Evolutionary conservation across 2,113 vertebrate species (phyloP).

Genomic region (Tachycineta bicolor): DNA sequence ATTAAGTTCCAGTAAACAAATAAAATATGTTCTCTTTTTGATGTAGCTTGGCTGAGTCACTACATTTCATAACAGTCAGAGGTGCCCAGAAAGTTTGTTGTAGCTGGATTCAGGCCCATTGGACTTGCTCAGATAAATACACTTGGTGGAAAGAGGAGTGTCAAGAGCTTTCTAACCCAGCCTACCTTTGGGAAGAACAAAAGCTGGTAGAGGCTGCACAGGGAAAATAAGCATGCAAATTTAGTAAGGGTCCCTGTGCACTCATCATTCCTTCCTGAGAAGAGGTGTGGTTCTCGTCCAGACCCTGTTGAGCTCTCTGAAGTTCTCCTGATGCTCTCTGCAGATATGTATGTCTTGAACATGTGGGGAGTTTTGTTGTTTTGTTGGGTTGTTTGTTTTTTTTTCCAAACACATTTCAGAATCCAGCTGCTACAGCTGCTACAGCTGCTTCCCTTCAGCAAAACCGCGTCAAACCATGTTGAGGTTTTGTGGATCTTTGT

Average conservation of each 20-base stretch:
- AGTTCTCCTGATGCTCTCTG: neutral
- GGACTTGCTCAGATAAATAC: neutral
- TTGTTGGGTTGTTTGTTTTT: rapidly evolving
- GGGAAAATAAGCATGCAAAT: neutral
- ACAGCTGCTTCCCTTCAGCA: neutral
- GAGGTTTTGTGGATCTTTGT: neutral
- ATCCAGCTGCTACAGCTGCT: neutral
- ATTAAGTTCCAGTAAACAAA: neutral
- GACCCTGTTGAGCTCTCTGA: neutral
- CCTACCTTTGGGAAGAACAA: neutral
- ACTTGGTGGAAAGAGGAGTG: neutral
- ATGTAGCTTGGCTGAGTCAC: neutral
- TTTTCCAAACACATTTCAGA: neutral
- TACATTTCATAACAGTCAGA: neutral
- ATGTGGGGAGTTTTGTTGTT: neutral
- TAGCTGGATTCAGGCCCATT: neutral
- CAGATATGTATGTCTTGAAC: neutral
- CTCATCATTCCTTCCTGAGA: neutral
- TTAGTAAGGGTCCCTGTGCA: neutral
- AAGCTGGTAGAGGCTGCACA: neutral
- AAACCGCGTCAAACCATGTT: neutral
- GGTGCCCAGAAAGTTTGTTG: neutral
- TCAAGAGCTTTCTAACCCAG: neutral
- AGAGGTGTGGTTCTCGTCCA: neutral
- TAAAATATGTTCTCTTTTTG: neutral